Conservation (phyloP, 2,113 vertebrate genomes). For the Engraulis encrasicolus region DNA sequence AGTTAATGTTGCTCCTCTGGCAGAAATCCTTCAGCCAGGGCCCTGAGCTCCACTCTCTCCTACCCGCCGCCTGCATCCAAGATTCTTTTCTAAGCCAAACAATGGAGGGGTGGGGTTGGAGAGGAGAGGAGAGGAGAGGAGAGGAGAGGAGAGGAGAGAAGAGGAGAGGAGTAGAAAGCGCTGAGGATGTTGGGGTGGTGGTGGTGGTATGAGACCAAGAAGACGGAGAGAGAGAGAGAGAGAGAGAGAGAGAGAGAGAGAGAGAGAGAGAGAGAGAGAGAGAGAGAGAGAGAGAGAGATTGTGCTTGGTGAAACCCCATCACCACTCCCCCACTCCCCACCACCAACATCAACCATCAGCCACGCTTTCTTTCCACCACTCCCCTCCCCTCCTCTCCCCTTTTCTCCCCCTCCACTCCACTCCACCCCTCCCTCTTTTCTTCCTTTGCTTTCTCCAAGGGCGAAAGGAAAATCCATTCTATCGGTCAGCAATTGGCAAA, state of each 20-base stretch:
- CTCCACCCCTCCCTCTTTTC: conserved; percentile 38
- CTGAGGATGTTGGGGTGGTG: not conserved
- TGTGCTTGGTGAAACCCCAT: conserved; percentile 47
- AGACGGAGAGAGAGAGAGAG: too few species aligned
- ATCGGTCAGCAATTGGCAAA: conserved; percentile 68
- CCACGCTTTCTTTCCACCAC: too few species aligned
- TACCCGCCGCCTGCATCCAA: conserved; percentile 2
- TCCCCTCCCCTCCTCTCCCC: not conserved
- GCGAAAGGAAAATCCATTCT: conserved; percentile 59
- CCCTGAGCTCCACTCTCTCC: not conserved
- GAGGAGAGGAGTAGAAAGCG: not conserved
- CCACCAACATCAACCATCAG: too few species aligned
- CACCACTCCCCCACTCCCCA: too few species aligned
- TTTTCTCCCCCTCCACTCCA: not conserved
- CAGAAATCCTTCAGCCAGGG: conserved; percentile 61
- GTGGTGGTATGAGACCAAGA: not conserved
- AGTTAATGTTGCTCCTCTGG: conserved; percentile 65
- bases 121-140: not conserved
- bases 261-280: too few species aligned
- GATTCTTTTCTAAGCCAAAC: conserved; percentile 51
- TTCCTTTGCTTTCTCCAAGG: conserved; percentile 25
- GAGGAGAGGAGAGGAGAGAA: not conserved
- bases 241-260: too few species aligned
- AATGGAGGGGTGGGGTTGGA: conserved; percentile 56
- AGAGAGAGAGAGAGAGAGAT: conserved; percentile 25